Conservation (phyloP, 2,113 vertebrate genomes). For the Vireo altiloquus region DNA sequence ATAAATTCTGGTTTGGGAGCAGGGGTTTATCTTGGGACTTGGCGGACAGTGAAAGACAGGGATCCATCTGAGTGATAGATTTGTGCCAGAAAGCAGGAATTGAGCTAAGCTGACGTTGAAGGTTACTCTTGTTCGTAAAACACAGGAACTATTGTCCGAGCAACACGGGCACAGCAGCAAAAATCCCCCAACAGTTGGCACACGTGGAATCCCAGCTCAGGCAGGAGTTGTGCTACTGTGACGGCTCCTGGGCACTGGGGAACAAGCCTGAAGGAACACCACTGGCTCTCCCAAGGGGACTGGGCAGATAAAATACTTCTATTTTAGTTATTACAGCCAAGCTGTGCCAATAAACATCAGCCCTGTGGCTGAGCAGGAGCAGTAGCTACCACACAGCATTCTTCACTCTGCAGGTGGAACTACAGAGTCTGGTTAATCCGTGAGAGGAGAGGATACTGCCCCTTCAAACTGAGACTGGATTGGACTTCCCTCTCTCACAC, state of each 20-base stretch:
- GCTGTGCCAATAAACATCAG: not conserved
- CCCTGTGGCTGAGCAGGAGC: not conserved
- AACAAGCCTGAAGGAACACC: not conserved
- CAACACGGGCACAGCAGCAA: not conserved
- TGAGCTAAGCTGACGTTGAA: not conserved
- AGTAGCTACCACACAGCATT: not conserved
- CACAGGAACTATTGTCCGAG: constrained; percentile 18
- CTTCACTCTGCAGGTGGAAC: not conserved
- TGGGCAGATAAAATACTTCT: not conserved
- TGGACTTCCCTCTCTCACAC: not conserved
- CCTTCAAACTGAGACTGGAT: not conserved
- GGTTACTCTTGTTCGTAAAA: not conserved
- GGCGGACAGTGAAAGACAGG: not conserved
- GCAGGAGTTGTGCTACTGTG: not conserved
- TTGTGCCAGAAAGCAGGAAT: not conserved
- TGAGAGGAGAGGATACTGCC: not conserved
- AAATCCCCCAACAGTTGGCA: not conserved
- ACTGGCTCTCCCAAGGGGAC: not conserved
- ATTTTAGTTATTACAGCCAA: not conserved
- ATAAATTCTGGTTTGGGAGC: not conserved
- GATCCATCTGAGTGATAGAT: not conserved
- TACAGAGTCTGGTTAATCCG: not conserved
- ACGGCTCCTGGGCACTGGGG: not conserved
- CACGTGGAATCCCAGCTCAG: not conserved
- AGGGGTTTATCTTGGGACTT: not conserved